Percentiles rank a stretch among this genome's conserved stretches.
These are phyloP conservation scores for Spilogale gracilis DNA, from an alignment of 2,113 vertebrate genomes.

Conservation along the genomic window DNA sequence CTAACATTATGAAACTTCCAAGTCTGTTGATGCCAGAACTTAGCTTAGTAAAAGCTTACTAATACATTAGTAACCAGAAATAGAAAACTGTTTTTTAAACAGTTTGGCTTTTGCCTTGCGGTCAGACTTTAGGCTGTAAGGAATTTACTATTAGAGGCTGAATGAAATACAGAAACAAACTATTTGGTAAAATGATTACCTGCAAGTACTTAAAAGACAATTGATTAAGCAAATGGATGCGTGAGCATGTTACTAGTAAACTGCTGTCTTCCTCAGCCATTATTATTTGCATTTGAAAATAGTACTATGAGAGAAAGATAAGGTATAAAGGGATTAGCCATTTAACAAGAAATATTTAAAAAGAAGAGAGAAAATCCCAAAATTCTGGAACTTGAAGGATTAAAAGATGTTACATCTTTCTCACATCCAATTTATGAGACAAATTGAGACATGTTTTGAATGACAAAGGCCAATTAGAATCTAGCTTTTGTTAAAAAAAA, in stretches of 20 bases:
- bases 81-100: neutral
- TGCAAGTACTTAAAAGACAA: neutral
- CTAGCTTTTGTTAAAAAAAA: neutral
- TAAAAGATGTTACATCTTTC: neutral
- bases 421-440: neutral
- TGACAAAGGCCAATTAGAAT: neutral
- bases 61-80: neutral
- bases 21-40: neutral
- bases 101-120: neutral
- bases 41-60: neutral
- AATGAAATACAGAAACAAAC: neutral
- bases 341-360: neutral
- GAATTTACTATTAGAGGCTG: neutral
- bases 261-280: fast-evolving
- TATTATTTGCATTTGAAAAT: neutral
- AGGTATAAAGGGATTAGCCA: neutral
- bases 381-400: neutral
- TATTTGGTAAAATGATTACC: neutral
- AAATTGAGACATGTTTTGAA: neutral
- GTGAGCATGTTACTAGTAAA: neutral
- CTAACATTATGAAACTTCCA: neutral
- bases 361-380: neutral
- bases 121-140: neutral
- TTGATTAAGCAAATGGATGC: neutral
- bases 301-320: neutral